A percentile compares a stretch with the other conserved stretches of the same genome.
phyloP scores from a whole-genome alignment of 2,888 invertebrate species.

The Malachius bipustulatus region DNA sequence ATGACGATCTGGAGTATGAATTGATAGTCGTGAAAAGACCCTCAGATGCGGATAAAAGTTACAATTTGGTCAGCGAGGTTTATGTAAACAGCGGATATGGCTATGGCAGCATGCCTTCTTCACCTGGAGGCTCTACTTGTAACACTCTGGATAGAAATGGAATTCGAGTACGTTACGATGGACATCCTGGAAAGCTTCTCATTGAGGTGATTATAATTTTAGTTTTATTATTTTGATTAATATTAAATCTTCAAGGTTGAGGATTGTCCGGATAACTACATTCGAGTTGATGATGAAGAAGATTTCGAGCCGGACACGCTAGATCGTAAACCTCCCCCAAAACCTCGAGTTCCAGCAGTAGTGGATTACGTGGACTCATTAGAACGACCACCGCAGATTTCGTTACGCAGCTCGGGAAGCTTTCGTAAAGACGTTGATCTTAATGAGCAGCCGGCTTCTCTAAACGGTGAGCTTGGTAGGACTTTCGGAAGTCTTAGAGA shows the following conservation, averaged over 20 bases:
- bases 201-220: conserved; percentile 48
- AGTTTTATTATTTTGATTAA: too few species aligned
- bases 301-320: conserved; percentile 78
- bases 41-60: too few species aligned
- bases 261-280: conserved; percentile 66
- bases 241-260: conserved; percentile 78
- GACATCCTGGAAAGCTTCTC: conserved; percentile 62
- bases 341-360: conserved; percentile 22
- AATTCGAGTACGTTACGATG: conserved; percentile 31
- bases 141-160: conserved; percentile 38
- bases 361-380: conserved; percentile 44
- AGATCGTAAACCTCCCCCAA: conserved; percentile 58
- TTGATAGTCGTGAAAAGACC: too few species aligned
- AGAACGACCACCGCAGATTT: conserved; percentile 46
- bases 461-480: conserved; percentile 35
- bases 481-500: conserved; percentile 59
- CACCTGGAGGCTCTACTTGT: conserved; percentile 45
- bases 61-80: conserved; percentile 64
- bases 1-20: conserved; percentile 39
- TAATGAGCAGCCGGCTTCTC: conserved; percentile 18
- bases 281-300: conserved; percentile 66
- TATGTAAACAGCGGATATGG: conserved; percentile 67
- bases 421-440: conserved; percentile 44
- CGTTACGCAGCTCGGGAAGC: conserved; percentile 56
- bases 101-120: conserved; percentile 47